These are phyloP conservation scores for Archaeoteleia sp. DNA, from an alignment of 2,888 invertebrate species.

Conservation along the genomic window DNA sequence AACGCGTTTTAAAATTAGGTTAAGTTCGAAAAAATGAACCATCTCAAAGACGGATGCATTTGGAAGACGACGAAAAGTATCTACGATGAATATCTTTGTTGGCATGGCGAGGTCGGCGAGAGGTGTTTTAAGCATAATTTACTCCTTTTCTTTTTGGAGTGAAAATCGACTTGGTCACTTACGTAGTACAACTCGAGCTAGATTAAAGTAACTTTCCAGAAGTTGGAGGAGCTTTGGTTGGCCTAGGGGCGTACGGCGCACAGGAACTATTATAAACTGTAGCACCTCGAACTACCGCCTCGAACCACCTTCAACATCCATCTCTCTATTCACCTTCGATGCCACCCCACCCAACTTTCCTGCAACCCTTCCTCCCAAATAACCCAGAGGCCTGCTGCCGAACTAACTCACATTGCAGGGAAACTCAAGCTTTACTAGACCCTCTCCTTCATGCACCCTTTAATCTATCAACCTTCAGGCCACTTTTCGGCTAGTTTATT, in stretches of 20 bases:
- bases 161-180: constrained; percentile 56
- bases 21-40: no score
- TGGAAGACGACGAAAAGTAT: constrained; percentile 13
- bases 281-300: constrained; percentile 75
- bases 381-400: constrained; percentile 69
- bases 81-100: constrained; percentile 30
- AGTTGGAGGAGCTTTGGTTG: constrained; percentile 71
- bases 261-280: constrained; percentile 75
- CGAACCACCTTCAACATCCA: constrained; percentile 64
- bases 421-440: constrained; percentile 61
- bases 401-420: constrained; percentile 68
- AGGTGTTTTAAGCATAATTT: constrained; percentile 35
- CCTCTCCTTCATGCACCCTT: constrained; percentile 69
- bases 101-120: constrained; percentile 33
- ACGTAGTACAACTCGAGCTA: constrained; percentile 63
- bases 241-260: constrained; percentile 68
- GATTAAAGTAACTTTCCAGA: constrained; percentile 75
- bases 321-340: constrained; percentile 57
- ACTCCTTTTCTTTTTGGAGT: constrained; percentile 48
- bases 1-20: no score
- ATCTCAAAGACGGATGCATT: no score
- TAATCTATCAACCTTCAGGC: constrained; percentile 74
- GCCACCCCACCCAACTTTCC: constrained; percentile 58
- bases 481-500: constrained; percentile 64
- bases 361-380: constrained; percentile 64